Evolutionary conservation across 2,797 vertebrate genomes (phyloP), one percentile per base, ranked within the genome.

Genomic region (Tadarida brasiliensis): DNA sequence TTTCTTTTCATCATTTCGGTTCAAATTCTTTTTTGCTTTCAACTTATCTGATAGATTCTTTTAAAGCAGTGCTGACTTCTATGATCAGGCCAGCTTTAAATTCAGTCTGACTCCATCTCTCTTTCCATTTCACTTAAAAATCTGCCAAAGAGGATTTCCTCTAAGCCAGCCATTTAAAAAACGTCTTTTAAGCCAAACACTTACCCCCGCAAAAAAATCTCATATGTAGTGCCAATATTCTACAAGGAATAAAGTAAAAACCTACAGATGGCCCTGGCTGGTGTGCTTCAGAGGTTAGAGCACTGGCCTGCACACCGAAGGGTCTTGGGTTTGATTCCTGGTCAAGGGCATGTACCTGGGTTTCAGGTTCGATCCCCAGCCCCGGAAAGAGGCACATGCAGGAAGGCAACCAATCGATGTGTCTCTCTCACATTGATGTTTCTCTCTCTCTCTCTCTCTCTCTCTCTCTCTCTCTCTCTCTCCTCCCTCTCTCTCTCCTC

Each of bases 1-100:
- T 74, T 92, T 82, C 61, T 26, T 94, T 97, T 87, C 61, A 87
- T 14, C 44, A 83, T 44, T 96, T 80, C 57, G 74, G 5, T 74
- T 94, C 67, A 61, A 88, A 65, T 76, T 59, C 26, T 85, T 74
- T 63, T 59, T 28, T 93, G 56, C 70, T 89, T 76, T 88, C 65
- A 90, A 90, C n/a, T 74, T 47, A 65, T 30, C 35, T 39, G n/a
- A 71, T 68, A 26, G 19, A 39, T 26, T 70, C 80, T 96, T 90
- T 93, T 76, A 80, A 81, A 78, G 86, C 28, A 85, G n/a, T 54
- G 30, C 17, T 86, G 51, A 56, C 54, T 74, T 92, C 86, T 47
- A 47, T 14, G 86, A 20, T 44, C 30, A 51, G n/a, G 49, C 44
- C 24, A 51, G 35, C 44, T 93, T 87, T 65, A 26, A 71, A 49